phyloP scores from a whole-genome alignment of 1,140 invertebrate genomes.

The Papilio dardanus region DNA sequence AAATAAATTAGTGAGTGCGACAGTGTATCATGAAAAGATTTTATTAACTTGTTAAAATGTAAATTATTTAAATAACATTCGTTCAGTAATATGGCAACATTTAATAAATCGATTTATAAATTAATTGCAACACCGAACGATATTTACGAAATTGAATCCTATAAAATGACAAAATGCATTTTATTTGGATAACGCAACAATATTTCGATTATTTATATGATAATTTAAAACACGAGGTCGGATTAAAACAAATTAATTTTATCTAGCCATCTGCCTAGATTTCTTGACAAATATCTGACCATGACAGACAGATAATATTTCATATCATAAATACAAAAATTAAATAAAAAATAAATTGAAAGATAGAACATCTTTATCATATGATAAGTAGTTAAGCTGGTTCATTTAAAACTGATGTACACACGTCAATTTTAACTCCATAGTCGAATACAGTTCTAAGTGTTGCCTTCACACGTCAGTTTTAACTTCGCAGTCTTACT shows the following conservation, averaged over 20 bases:
- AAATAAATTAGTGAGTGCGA: no score
- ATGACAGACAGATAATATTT: constrained; percentile 3
- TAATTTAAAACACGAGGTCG: constrained; percentile 1
- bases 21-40: no score
- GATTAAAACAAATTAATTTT: not conserved
- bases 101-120: not conserved
- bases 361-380: not conserved
- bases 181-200: constrained; percentile 11
- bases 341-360: not conserved
- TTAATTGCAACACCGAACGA: not conserved
- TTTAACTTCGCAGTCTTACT: no score
- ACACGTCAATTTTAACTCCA: no score
- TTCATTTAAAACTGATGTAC: no score
- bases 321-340: not conserved
- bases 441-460: no score
- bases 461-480: no score
- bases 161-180: constrained; percentile 12
- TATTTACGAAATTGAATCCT: not conserved
- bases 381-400: no score
- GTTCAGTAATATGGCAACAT: not conserved
- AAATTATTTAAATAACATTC: no score
- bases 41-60: no score
- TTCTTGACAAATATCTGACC: constrained; percentile 8
- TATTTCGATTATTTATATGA: constrained; percentile 10
- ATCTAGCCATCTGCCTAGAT: not conserved